Evolutionary conservation across 2,797 vertebrate genomes (phyloP).

Genomic region (Coilia nasus): DNA sequence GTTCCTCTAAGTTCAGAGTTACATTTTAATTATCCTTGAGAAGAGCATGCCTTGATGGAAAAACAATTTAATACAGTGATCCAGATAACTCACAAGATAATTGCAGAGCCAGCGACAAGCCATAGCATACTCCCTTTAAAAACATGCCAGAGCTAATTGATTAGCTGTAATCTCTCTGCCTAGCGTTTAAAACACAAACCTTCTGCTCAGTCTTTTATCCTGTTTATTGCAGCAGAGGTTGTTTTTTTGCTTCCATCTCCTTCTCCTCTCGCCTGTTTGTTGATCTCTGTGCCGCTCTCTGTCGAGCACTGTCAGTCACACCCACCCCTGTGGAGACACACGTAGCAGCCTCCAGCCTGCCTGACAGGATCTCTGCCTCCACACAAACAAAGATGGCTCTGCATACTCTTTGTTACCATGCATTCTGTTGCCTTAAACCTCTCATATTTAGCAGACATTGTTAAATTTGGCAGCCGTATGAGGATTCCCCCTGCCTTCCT

Average conservation of each 20-base stretch:
- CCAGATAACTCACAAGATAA: constrained; percentile 4
- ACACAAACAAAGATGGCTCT: neutral
- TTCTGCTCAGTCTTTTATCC: neutral
- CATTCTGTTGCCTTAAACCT: neutral
- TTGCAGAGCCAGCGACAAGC: neutral
- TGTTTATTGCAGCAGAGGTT: neutral
- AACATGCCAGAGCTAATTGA: neutral
- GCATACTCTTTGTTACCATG: neutral
- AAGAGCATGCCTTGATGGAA: neutral
- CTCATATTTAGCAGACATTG: neutral
- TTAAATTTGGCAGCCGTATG: constrained; percentile 2
- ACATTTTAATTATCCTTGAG: neutral
- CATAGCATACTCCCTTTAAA: neutral
- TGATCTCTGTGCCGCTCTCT: neutral
- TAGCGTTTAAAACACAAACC: neutral
- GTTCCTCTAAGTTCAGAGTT: neutral
- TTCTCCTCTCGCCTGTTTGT: neutral
- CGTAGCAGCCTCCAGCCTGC: neutral
- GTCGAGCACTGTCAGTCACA: neutral
- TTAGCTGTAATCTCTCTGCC: neutral
- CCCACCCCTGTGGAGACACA: neutral
- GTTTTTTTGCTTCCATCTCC: too few relatives aligned
- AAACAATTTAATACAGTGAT: neutral
- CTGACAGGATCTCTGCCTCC: constrained; percentile 14
- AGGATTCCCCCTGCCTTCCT: too few relatives aligned